Conservation (phyloP, 2,113 vertebrate genomes). For the Prunella himalayana region DNA sequence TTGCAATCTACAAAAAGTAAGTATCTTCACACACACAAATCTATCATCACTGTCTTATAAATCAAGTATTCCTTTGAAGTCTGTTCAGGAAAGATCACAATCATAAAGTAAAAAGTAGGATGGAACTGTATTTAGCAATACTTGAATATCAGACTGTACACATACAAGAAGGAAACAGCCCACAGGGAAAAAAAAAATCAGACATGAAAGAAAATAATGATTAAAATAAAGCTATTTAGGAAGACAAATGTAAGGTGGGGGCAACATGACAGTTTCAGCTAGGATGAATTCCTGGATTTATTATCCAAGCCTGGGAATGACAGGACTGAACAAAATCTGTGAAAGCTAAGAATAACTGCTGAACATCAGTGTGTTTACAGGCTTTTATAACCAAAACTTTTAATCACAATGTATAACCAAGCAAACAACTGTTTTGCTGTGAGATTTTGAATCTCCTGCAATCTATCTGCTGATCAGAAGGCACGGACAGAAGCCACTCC, state of each 20-base stretch:
- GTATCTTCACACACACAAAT: background rate
- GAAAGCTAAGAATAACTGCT: background rate
- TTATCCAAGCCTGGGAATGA: background rate
- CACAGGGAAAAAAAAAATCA: background rate
- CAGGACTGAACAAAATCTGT: background rate
- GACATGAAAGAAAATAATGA: background rate
- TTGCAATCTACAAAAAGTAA: background rate
- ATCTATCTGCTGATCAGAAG: background rate
- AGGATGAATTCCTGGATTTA: background rate
- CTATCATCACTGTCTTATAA: background rate
- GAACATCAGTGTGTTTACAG: background rate
- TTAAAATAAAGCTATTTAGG: background rate
- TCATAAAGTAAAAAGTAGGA: background rate
- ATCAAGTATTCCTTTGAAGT: background rate
- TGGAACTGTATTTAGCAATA: background rate
- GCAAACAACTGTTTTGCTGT: background rate
- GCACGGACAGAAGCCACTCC: background rate
- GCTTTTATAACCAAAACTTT: background rate
- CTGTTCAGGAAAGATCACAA: background rate
- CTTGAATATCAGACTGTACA: background rate
- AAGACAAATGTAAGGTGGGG: background rate
- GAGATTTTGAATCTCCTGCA: background rate
- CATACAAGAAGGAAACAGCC: background rate
- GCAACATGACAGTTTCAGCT: background rate
- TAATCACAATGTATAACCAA: background rate